Evolutionary conservation across 2,797 vertebrate species (phyloP).

Genomic region (Oreochromis grahami): DNA sequence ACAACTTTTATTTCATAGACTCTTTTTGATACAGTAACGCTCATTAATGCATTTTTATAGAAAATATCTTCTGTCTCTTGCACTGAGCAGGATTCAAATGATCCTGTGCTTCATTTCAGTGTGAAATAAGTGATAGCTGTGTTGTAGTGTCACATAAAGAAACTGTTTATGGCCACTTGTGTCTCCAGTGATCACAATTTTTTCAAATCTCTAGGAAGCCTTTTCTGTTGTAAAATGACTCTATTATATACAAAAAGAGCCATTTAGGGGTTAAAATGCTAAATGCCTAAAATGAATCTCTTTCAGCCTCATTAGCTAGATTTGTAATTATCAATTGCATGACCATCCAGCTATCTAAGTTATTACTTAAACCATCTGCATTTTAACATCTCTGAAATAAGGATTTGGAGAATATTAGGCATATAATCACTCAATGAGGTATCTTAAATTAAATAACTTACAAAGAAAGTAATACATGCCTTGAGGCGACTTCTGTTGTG

Average conservation of each 20-base stretch:
- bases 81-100: neutral
- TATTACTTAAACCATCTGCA: neutral
- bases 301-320: neutral
- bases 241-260: constrained; percentile 4
- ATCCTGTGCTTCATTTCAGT: neutral
- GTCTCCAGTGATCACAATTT: neutral
- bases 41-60: neutral
- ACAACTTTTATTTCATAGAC: neutral
- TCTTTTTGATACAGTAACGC: accelerated
- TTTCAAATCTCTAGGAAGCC: neutral
- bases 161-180: neutral
- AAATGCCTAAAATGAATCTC: neutral
- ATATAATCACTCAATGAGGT: neutral
- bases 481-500: too few species aligned
- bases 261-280: neutral
- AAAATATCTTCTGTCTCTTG: neutral
- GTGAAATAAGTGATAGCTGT: neutral
- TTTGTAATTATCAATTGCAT: neutral
- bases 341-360: neutral
- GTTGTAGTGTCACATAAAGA: neutral
- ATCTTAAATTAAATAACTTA: neutral
- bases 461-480: neutral
- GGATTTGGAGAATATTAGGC: neutral
- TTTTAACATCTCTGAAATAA: neutral
- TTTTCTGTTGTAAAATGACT: neutral